Evolutionary conservation across 2,113 vertebrate genomes (phyloP), one percentile per base, ranked within the genome.

Genomic region (Chloebia gouldiae): DNA sequence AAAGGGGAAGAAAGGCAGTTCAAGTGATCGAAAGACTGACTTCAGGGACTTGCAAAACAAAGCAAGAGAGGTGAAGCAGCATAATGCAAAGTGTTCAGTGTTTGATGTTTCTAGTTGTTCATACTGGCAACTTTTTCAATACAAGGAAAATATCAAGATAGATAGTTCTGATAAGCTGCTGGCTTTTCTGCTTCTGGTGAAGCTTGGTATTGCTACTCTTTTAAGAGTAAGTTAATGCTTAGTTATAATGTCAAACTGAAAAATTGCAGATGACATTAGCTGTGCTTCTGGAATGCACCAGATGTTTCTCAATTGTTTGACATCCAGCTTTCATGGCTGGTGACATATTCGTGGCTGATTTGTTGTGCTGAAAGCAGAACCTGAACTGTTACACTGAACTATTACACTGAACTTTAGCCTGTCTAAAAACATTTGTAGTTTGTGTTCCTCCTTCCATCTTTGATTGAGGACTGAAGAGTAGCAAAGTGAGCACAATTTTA

Each of bases 181-280:
- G 42, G 13, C 14, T 72, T 56, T 37, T 65, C 51, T 82, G 50
- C 63, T 77, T 82, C 71, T 3, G 1, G 4, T 53, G 70, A 31
- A 66, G 68, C 39, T 51, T 86, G 22, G 5, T 77, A 8, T 56
- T 85, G 31, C 68, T 73, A 56, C 21, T 70, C 24, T 80, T 92
- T 90, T 76, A 86, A 82, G 75, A 61, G 47, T 72, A 69, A 82
- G 33, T 70, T 90, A 66, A 33, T 80, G 33, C 50, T 88, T 64
- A 56, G 59, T 77, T 90, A 33, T 37, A 60, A 42, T 86, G 79
- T 83, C 60, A 92, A 35, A 85, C 50, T 93, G 85, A 91, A 92
- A 93, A 92, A 88, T 86, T 73, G 49, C 44, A 45, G 72, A 85
- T 93, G 76, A 90, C 53, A 75, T 92, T 78, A 97, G 49, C 33